A percentile compares a stretch with the other conserved stretches of the same genome.
These are phyloP conservation scores for Glyptemys insculpta DNA, from an alignment of 2,797 vertebrate species.

Conservation along the genomic window DNA sequence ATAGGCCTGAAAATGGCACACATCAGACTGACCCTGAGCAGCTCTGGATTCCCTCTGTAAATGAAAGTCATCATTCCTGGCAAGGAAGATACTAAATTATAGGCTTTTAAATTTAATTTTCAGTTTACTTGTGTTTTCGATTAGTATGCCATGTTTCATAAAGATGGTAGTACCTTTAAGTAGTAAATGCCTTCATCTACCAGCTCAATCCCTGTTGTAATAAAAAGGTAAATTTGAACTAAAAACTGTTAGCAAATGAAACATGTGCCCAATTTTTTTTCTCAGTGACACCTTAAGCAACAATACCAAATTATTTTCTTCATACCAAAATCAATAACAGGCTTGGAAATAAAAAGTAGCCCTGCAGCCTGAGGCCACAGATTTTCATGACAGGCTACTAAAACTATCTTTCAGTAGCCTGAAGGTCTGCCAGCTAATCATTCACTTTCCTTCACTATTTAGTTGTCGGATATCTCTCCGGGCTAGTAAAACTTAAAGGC, in stretches of 20 bases:
- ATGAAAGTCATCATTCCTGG: conserved; percentile 89
- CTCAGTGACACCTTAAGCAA: conserved; percentile 81
- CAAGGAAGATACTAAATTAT: conserved; percentile 90
- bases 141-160: conserved; percentile 89
- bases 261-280: neutral
- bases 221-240: conserved; percentile 74
- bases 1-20: conserved; percentile 81
- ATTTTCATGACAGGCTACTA: conserved; percentile 83
- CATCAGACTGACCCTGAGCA: conserved; percentile 84
- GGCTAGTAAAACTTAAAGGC: conserved; percentile 76
- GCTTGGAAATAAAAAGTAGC: conserved; percentile 81
- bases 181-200: conserved; percentile 73
- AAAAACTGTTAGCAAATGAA: conserved; percentile 69
- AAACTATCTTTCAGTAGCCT: conserved; percentile 78
- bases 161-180: conserved; percentile 83
- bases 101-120: conserved; percentile 92
- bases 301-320: conserved; percentile 84
- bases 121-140: conserved; percentile 88
- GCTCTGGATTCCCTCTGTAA: conserved; percentile 79
- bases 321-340: conserved; percentile 84
- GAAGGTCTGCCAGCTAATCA: conserved; percentile 76
- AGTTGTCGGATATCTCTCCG: conserved; percentile 75
- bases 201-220: conserved; percentile 31
- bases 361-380: conserved; percentile 79
- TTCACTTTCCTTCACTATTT: conserved; percentile 78